Evolutionary conservation across 2,888 invertebrate genomes (phyloP).

Genomic region (Caenorhabditis sp.): DNA sequence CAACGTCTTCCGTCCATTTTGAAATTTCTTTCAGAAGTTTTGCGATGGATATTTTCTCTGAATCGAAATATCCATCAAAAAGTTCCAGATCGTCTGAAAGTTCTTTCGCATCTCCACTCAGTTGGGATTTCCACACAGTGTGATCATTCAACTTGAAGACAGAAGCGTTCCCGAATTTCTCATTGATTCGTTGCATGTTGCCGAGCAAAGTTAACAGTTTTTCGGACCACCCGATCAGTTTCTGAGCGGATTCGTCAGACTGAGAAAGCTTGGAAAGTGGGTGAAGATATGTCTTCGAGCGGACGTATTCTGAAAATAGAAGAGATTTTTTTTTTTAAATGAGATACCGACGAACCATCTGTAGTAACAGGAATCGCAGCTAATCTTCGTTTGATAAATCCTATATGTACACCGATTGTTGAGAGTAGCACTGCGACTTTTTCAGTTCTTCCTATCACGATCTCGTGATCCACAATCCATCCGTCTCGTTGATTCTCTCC

Average conservation of each 20-base stretch:
- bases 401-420: conserved; percentile 22
- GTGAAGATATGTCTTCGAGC: conserved; percentile 46
- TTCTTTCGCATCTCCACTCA: conserved; percentile 34
- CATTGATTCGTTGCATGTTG: conserved; percentile 51
- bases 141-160: conserved; percentile 23
- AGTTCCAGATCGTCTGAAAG: conserved; percentile 4
- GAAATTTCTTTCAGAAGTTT: conserved; percentile 31
- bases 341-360: conserved; percentile 33
- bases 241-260: conserved; percentile 48
- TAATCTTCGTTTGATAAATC: conserved; percentile 32
- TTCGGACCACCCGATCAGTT: conserved; percentile 41
- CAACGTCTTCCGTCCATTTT: conserved; percentile 19
- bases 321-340: neutral
- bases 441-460: conserved; percentile 7
- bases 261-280: conserved; percentile 63
- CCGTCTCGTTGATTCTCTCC: conserved; percentile 32
- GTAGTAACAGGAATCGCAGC: conserved; percentile 24
- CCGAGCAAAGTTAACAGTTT: conserved; percentile 26
- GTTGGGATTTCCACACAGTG: conserved; percentile 25
- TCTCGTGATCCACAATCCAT: conserved; percentile 60
- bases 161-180: neutral
- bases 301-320: conserved; percentile 28
- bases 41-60: conserved; percentile 40
- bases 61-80: conserved; percentile 47
- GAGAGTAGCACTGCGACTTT: neutral